These are phyloP conservation scores for Phalera bucephala DNA, from an alignment of 2,888 invertebrate genomes.

Conservation along the genomic window DNA sequence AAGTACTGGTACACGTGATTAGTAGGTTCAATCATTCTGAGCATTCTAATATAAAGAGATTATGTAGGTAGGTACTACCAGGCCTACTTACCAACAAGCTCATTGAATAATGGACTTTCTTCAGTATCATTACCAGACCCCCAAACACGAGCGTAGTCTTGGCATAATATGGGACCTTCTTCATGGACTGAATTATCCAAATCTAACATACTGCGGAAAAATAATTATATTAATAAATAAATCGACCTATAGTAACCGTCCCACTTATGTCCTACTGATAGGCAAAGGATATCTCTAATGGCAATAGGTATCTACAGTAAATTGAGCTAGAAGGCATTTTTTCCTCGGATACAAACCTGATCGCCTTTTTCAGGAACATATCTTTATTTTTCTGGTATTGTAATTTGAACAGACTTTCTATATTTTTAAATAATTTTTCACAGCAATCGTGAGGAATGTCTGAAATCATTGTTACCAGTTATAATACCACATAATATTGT, in stretches of 20 bases:
- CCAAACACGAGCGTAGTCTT: conserved; percentile 58
- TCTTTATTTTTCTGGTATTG: conserved; percentile 57
- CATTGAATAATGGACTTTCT: conserved; percentile 51
- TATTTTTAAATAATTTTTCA: conserved; percentile 47
- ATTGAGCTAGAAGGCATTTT: too few relatives aligned
- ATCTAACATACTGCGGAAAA: conserved; percentile 57
- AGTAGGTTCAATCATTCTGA: too few relatives aligned
- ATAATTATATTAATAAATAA: too few relatives aligned
- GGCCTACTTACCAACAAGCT: conserved; percentile 67
- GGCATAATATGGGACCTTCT: conserved; percentile 53
- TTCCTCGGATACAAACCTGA: conserved; percentile 47
- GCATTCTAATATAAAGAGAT: too few relatives aligned
- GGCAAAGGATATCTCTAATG: too few relatives aligned
- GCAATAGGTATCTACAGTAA: neutral
- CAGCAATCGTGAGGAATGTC: conserved; percentile 62
- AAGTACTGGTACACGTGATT: too few relatives aligned
- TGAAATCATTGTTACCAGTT: too few relatives aligned
- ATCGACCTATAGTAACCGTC: too few relatives aligned
- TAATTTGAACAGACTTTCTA: conserved; percentile 47
- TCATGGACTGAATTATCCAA: conserved; percentile 51
- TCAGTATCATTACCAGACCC: conserved; percentile 38
- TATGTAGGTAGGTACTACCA: too few relatives aligned
- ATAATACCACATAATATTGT: too few relatives aligned
- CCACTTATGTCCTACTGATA: too few relatives aligned
- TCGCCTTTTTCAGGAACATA: conserved; percentile 50